phyloP scores from a whole-genome alignment of 2,888 invertebrate genomes.

The Volucella zonaria region DNA sequence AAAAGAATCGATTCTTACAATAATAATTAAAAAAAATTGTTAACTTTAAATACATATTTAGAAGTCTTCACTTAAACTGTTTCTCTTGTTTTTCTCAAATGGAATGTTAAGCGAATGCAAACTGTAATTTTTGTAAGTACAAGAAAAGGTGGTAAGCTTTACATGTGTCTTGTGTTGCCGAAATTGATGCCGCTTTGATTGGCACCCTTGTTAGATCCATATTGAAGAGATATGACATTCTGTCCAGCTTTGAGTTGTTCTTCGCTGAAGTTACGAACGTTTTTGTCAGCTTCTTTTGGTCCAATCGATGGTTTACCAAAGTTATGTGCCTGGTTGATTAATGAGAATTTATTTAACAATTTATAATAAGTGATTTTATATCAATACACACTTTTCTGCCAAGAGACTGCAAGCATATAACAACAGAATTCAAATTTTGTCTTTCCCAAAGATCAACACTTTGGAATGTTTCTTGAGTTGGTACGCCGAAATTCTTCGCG shows the following conservation, averaged over 20 bases:
- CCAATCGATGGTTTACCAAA: conserved; percentile 95
- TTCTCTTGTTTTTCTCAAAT: conserved; percentile 57
- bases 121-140: conserved; percentile 64
- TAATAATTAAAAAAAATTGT: conserved; percentile 74
- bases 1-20: conserved; percentile 77
- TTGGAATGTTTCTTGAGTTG: conserved; percentile 97
- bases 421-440: conserved; percentile 97
- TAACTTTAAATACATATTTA: conserved; percentile 63
- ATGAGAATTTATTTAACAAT: conserved; percentile 43
- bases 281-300: conserved; percentile 97
- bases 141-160: conserved; percentile 81
- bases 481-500: conserved; percentile 93
- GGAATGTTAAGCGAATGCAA: conserved; percentile 74
- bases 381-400: conserved; percentile 91
- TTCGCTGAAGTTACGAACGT: conserved; percentile 95
- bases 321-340: conserved; percentile 86
- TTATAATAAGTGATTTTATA: background rate
- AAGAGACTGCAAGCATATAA: conserved; percentile 96
- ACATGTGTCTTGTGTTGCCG: conserved; percentile 98
- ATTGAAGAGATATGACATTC: conserved; percentile 96
- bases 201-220: conserved; percentile 99
- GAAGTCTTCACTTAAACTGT: conserved; percentile 70
- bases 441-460: conserved; percentile 98
- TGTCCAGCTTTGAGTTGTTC: conserved; percentile 97
- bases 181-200: conserved; percentile 98